A percentile compares a stretch with the other conserved stretches of the same genome.
Evolutionary conservation across 2,797 vertebrate species (phyloP).

Genomic region (Australoheros facetus): DNA sequence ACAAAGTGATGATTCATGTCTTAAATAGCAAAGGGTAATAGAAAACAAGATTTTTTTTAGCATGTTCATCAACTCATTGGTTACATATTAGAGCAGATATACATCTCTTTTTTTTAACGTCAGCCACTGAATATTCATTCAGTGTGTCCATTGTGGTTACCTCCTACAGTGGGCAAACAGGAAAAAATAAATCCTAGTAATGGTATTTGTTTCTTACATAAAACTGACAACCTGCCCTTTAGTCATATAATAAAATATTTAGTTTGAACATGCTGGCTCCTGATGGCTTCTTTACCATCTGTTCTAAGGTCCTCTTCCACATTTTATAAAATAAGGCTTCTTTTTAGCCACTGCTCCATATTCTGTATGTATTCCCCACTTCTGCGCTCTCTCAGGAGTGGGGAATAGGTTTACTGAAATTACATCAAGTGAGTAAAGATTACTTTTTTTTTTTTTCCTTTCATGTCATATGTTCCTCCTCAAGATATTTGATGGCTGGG

Average conservation of each 20-base stretch:
- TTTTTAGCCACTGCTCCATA: neutral
- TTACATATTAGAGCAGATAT: no score
- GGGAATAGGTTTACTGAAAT: neutral
- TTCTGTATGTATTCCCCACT: neutral
- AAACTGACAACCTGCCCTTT: neutral
- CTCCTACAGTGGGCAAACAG: no score
- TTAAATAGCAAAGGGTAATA: neutral
- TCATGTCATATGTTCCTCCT: neutral
- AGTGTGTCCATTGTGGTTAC: no score
- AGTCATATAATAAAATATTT: neutral
- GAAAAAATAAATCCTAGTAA: neutral
- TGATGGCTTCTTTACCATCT: neutral
- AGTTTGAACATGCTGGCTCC: neutral
- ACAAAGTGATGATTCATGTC: neutral
- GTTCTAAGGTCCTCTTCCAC: neutral
- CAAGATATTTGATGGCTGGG: conserved; percentile 97
- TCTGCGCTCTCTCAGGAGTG: no score
- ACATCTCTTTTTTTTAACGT: no score
- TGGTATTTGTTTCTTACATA: neutral
- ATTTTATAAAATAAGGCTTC: neutral
- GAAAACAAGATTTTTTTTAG: neutral
- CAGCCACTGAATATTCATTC: no score
- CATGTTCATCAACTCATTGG: neutral
- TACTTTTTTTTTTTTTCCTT: neutral
- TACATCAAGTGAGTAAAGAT: neutral